phyloP scores from a whole-genome alignment of 2,797 vertebrate species.

The Leuciscus waleckii region DNA sequence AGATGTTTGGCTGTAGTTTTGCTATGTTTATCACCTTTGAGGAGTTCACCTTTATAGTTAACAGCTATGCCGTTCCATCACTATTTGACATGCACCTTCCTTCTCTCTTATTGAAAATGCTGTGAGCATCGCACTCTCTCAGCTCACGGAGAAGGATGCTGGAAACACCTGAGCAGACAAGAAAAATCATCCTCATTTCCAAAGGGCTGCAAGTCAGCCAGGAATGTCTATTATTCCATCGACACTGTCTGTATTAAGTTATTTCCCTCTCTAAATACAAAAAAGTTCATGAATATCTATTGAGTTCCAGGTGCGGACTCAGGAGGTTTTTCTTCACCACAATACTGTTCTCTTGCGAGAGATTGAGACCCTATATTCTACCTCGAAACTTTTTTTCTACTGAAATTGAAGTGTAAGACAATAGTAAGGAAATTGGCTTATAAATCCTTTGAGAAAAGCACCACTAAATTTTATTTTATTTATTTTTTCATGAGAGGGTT shows the following conservation, averaged over 20 bases:
- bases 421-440: conserved; percentile 99
- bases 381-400: conserved; percentile 82
- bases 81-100: not conserved
- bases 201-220: conserved; percentile 98
- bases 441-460: conserved; percentile 90
- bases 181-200: conserved; percentile 99
- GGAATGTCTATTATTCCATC: conserved; percentile 99
- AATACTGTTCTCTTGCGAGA: conserved; percentile 79
- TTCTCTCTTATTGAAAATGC: conserved; percentile 89
- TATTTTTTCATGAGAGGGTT: not conserved
- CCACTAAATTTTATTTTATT: not conserved
- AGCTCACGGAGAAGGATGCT: conserved; percentile 72
- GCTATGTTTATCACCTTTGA: not conserved
- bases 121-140: conserved; percentile 80
- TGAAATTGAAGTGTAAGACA: conserved; percentile 98
- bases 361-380: conserved; percentile 94
- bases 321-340: conserved; percentile 78
- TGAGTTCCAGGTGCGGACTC: conserved; percentile 94
- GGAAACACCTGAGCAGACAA: conserved; percentile 90
- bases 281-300: conserved; percentile 99
- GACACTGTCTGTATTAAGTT: conserved; percentile 99
- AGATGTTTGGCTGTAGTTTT: not conserved
- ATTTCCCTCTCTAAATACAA: conserved; percentile 99
- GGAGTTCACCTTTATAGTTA: conserved; percentile 22
- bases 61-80: conserved; percentile 19